Base-by-base conservation (phyloP, 2,888 invertebrate species). In the Strigamia transsilvanica region DNA sequence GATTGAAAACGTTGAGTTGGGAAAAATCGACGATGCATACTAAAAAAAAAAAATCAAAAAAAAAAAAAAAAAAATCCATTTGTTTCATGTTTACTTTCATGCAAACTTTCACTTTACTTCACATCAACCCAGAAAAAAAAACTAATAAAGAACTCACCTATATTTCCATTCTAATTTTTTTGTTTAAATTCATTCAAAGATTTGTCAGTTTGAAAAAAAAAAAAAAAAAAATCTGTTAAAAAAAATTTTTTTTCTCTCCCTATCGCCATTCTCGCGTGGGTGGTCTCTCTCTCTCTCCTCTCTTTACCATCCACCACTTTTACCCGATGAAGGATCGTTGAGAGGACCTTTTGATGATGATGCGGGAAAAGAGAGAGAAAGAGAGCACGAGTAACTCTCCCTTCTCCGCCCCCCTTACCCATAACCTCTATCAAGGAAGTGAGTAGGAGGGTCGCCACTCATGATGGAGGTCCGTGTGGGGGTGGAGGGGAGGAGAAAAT, bases 341-440 rank as follows among this genome's bases (percentile, higher is more conserved):
- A 73, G 56, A 73, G 73, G 27, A 73, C 73, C 73, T 32, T 32
- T 21, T 79, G 79, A 42, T 42, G 79, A 79, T 79, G 38, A 79
- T 79, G 79, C 21, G 42, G 12, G 79, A 79, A 38, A 38, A 42
- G 42, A n/a, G 23, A 32, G 41, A 79, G 21, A 32, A 32, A 78
- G 34, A 12, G 38, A 42, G 27, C 27, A 27, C 27, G 27, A 27
- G 79, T 79, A 34, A 34, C 34, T 73, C 32, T 73, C 32, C 32
- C 51, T 51, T 13, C 56, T 18, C 56, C 56, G 56, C 56, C 56
- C 56, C 56, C 56, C 15, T 38, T 18, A 18, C 56, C 56, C 56
- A 56, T 56, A 56, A 56, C 73, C 73, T 73, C 73, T 73, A 73
- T 73, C 73, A n/a, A 73, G 73, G 9, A 56, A 56, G n/a, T 56